Conservation (phyloP, 2,113 vertebrate genomes). For the Strigops habroptila region DNA sequence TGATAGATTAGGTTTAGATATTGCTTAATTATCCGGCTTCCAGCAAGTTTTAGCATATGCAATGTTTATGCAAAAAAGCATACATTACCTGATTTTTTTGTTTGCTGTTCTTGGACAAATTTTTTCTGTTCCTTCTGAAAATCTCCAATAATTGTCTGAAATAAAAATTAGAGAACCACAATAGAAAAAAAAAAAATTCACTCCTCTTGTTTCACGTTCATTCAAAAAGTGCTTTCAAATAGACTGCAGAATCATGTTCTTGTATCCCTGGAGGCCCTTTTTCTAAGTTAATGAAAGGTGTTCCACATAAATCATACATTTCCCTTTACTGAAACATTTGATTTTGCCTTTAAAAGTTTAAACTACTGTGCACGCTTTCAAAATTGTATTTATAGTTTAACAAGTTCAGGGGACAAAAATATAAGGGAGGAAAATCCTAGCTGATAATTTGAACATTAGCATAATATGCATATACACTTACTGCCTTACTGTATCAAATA, state of each 20-base stretch:
- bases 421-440: neutral
- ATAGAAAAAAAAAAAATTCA: neutral
- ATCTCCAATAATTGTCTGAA: slow-evolving; percentile 94
- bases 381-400: neutral
- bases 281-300: neutral
- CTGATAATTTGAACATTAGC: neutral
- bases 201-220: neutral
- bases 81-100: slow-evolving; percentile 87
- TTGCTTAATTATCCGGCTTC: neutral
- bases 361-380: neutral
- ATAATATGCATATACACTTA: neutral
- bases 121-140: slow-evolving; percentile 98
- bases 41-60: neutral
- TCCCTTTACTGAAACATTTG: neutral
- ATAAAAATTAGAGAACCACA: neutral
- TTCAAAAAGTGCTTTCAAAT: neutral
- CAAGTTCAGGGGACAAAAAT: neutral
- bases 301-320: neutral
- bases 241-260: neutral
- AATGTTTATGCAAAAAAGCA: neutral
- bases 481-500: neutral
- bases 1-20: neutral
- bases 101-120: slow-evolving; percentile 94
- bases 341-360: neutral
- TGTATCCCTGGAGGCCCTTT: neutral